Base-by-base conservation (phyloP, 1,140 invertebrate species). In the Lepidurus apus region DNA sequence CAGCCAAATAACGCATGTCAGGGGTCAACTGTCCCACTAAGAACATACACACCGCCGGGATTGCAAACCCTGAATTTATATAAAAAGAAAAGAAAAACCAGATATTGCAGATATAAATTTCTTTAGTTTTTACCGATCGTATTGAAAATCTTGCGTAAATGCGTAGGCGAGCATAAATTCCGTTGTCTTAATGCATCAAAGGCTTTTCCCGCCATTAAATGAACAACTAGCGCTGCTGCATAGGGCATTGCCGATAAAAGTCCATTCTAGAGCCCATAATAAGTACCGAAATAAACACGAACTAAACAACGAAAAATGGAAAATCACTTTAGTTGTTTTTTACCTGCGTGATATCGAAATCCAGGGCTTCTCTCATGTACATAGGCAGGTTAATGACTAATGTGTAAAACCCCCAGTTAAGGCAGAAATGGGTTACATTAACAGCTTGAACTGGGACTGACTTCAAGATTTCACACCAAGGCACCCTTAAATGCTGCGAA, bases 371-470 rank as follows among this genome's bases (percentile, higher is more conserved):
- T 76, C 87, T 87, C 82, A 91, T 85, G 82, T 88, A 91, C 6
- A 86, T 87, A 1, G 90, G 90, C 11, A 91, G 82, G 77, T 87
- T 86, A 45, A 88, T 88, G 10, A 89, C 82, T 81, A 91, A 84
- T 7, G 87, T 90, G 80, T 89, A 89, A 80, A 89, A 88, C 5
- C 87, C 87, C 89, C 89, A 91, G 82, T 89, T 88, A 80, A 87
- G 86, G 53, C 87, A 87, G 82, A 90, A 88, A 81, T 91, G 89
- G 11, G 87, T 86, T 2, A 88, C 81, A 76, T 87, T 86, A 65
- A 89, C 84, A 3, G 87, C 89, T 85, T 87, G 88, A 3, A 90
- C 86, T 5, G 89, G 86, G 6, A 82, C 79, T 21, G 89, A 90
- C 13, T 82, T 87, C 0, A 89, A 77, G 44, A 91, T 87, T 21